Evolutionary conservation across 2,797 vertebrate genomes (phyloP).

Genomic region (Pempheris klunzingeri): DNA sequence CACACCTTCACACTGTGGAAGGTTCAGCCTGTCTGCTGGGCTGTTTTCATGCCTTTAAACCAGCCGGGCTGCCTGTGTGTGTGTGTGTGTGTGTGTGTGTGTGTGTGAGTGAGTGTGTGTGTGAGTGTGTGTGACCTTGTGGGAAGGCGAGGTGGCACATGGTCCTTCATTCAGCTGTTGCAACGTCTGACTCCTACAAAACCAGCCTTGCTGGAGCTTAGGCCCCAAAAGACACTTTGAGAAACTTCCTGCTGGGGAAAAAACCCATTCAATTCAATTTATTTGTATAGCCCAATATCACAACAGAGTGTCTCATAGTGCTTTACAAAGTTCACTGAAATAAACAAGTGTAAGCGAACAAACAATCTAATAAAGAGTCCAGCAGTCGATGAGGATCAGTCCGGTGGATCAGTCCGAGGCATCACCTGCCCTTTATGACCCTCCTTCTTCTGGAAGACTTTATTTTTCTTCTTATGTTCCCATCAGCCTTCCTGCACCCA

Average conservation of each 20-base stretch:
- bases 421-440: too few relatives aligned
- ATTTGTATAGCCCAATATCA: too few relatives aligned
- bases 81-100: constrained; percentile 21
- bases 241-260: not conserved
- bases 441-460: not conserved
- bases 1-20: constrained; percentile 9
- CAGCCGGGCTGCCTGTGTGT: not conserved
- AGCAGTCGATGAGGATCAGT: too few relatives aligned
- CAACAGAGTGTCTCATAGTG: too few relatives aligned
- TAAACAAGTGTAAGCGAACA: too few relatives aligned
- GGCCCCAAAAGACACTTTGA: not conserved
- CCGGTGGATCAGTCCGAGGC: too few relatives aligned
- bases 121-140: constrained; percentile 76
- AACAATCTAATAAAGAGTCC: too few relatives aligned
- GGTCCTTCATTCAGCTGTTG: constrained; percentile 75
- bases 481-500: constrained; percentile 85
- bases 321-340: too few relatives aligned
- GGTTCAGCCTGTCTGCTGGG: constrained; percentile 3
- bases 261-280: too few relatives aligned
- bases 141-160: constrained; percentile 61
- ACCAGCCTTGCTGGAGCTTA: constrained; percentile 14
- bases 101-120: constrained; percentile 27
- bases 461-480: not conserved
- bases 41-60: constrained; percentile 48
- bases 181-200: constrained; percentile 32